Conservation (phyloP, 2,888 invertebrate genomes). For the Halictus ligatus region DNA sequence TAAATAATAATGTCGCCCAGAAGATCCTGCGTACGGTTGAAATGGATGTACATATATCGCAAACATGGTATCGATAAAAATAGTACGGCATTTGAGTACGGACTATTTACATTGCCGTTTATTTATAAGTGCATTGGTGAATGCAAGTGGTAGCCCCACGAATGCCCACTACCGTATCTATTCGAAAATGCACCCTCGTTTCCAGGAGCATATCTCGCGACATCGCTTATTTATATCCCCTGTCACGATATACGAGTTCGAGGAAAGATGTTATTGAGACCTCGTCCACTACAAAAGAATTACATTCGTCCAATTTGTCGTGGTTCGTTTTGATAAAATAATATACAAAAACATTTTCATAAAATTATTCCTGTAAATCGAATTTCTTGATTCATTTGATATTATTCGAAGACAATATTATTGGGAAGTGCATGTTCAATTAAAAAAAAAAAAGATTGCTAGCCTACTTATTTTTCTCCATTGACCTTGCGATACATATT, state of each 20-base stretch:
- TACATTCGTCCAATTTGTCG: neutral
- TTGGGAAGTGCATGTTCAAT: neutral
- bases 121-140: constrained; percentile 81
- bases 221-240: constrained; percentile 31
- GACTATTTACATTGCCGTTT: constrained; percentile 83
- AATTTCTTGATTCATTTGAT: neutral
- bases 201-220: constrained; percentile 29
- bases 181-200: constrained; percentile 47
- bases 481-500: neutral
- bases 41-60: constrained; percentile 65
- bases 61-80: constrained; percentile 79
- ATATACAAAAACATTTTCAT: neutral
- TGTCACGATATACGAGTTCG: neutral
- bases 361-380: neutral
- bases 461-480: neutral
- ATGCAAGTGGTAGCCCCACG: constrained; percentile 74
- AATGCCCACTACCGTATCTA: constrained; percentile 54
- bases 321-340: neutral
- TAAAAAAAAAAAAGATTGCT: neutral
- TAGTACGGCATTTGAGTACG: constrained; percentile 81
- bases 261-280: neutral
- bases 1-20: constrained; percentile 12
- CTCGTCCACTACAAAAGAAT: neutral
- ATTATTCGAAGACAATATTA: neutral
- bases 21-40: constrained; percentile 38